Conservation (phyloP, 2,113 vertebrate genomes). For the Antechinus stuartii region DNA sequence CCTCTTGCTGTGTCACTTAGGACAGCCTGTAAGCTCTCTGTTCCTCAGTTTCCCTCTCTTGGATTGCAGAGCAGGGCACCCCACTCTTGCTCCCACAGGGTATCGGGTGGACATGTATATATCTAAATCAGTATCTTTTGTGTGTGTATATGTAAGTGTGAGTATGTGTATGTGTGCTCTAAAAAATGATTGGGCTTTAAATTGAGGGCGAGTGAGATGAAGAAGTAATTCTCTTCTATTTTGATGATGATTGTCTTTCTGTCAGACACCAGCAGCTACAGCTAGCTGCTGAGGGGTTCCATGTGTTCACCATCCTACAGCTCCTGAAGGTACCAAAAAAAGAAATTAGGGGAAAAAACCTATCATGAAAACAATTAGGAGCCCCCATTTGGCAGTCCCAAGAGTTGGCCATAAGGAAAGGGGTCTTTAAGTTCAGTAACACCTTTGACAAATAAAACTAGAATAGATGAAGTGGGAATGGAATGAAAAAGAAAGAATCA, state of each 20-base stretch:
- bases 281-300: too few relatives aligned
- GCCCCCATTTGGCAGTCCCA: not conserved
- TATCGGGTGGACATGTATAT: rapidly evolving
- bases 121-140: rapidly evolving
- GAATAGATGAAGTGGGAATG: not conserved
- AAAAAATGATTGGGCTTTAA: not conserved
- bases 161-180: not conserved
- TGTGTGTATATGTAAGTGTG: rapidly evolving
- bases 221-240: not conserved
- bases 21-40: not conserved
- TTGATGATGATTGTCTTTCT: not conserved
- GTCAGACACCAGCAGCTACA: not conserved
- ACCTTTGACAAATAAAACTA: slow-evolving; percentile 11
- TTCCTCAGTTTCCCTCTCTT: not conserved
- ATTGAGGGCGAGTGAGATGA: not conserved
- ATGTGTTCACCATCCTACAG: not conserved
- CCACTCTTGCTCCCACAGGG: rapidly evolving
- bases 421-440: not conserved
- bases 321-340: not conserved
- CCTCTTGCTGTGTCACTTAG: not conserved
- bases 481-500: not conserved
- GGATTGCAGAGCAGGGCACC: not conserved
- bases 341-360: not conserved
- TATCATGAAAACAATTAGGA: not conserved
- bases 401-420: not conserved